These are phyloP conservation scores for Brachionus manjavacas DNA, from an alignment of 1,140 invertebrate genomes.

Conservation along the genomic window DNA sequence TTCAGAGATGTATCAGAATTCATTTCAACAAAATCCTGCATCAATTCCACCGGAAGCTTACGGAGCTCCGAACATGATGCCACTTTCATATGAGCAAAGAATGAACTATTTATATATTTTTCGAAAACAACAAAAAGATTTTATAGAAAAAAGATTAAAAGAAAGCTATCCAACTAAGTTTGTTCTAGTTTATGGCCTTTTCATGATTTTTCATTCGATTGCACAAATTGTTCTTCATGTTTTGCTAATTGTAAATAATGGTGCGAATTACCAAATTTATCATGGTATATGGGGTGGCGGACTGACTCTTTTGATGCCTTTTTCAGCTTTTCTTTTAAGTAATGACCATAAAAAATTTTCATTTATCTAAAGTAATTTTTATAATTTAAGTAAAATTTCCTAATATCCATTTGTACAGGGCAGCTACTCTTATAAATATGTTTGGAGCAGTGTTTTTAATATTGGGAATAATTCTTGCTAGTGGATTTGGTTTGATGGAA, in stretches of 20 bases:
- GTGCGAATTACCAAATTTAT: neutral
- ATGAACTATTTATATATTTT: neutral
- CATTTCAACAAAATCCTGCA: neutral
- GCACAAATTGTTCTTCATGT: neutral
- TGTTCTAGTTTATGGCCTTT: neutral
- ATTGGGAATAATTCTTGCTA: neutral
- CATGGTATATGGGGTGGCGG: neutral
- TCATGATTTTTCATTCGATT: neutral
- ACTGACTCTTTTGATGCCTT: neutral
- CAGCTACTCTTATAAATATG: neutral
- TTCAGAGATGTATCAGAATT: neutral
- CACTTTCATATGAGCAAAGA: neutral
- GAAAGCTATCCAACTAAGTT: neutral
- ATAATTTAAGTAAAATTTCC: neutral
- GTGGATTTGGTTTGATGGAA: neutral
- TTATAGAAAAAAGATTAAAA: neutral
- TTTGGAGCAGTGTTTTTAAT: neutral
- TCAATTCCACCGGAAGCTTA: neutral
- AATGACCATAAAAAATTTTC: neutral
- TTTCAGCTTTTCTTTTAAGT: neutral
- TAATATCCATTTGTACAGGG: neutral
- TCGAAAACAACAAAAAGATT: neutral
- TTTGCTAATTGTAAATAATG: neutral
- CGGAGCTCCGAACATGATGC: neutral
- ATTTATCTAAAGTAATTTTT: neutral